Evolutionary conservation across 1,140 invertebrate genomes (phyloP), one percentile per base, ranked within the genome.

Genomic region (Araneus ventricosus): DNA sequence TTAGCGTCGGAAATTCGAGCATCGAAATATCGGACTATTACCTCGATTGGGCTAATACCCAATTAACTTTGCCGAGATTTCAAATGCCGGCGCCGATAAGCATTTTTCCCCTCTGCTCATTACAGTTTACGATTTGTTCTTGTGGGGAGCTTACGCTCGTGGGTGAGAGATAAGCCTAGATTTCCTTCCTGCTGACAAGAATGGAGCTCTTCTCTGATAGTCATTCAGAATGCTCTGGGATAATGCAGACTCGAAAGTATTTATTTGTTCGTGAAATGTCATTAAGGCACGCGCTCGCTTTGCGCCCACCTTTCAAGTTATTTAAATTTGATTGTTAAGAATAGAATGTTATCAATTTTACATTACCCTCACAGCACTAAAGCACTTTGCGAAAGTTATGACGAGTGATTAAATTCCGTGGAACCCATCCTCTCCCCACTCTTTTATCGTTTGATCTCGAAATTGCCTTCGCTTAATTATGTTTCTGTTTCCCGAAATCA

Each of bases 1-100:
- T 61, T 86, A 86, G 52, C 45, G 10, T n/a, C n/a, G 6, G 4
- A 37, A 88, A 70, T 88, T 67, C 61, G 10, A 70, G 30, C 85
- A 17, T 14, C 52, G 85, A 27, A 52, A 45, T 37, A 87, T 87
- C 30, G 30, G n/a, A 34, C 39, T 63, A 88, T 88, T 88, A 70
- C 37, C 30, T 39, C 86, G n/a, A 88, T 88, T 88, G 34, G 45
- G 24, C 24, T 70, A 67, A 88, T 67, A 57, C 61, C 34, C 61
- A 88, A 88, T 88, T 88, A 88, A 24, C 59, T 37, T n/a, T 22
- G 3, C 61, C 61, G 86, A 41, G 86, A 70, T 88, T 88, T 41
- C 24, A 61, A 88, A 88, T 63, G 57, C 57, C 4, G n/a, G 59
- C 27, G 5, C 52, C 61, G 57, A 86, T 63, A 86, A 63, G 41